Percentiles rank a stretch among this genome's conserved stretches.
phyloP scores from a whole-genome alignment of 1,140 invertebrate species.

The Caenorhabditis elegans region DNA sequence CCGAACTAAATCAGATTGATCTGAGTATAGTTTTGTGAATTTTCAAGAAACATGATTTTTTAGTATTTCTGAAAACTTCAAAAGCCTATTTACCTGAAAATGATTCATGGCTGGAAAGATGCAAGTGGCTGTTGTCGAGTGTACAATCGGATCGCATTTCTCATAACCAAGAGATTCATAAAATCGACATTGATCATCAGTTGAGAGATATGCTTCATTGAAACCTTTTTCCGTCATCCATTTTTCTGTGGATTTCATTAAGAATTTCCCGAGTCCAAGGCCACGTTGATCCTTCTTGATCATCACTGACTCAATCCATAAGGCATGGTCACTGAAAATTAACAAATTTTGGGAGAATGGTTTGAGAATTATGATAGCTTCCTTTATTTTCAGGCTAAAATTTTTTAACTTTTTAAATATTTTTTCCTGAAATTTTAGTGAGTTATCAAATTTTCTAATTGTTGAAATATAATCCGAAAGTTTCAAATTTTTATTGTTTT shows the following conservation, averaged over 20 bases:
- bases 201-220: conserved; percentile 22
- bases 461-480: no score
- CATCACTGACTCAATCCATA: conserved; percentile 38
- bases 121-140: conserved; percentile 36
- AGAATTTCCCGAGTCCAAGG: conserved; percentile 25
- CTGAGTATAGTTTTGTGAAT: no score
- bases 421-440: no score
- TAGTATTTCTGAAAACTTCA: no score
- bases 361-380: no score
- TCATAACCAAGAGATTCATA: conserved; percentile 20
- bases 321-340: neutral
- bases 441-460: no score
- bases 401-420: no score
- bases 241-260: conserved; percentile 9
- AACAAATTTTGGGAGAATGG: neutral
- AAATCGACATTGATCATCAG: conserved; percentile 36
- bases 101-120: conserved; percentile 20
- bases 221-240: neutral
- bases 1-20: no score
- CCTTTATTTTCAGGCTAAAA: no score
- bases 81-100: neutral
- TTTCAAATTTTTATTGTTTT: no score
- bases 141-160: conserved; percentile 36
- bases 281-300: neutral
- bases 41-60: no score